Evolutionary conservation across 2,113 vertebrate genomes (phyloP), one percentile per base, ranked within the genome.

Genomic region (Casuarius casuarius): DNA sequence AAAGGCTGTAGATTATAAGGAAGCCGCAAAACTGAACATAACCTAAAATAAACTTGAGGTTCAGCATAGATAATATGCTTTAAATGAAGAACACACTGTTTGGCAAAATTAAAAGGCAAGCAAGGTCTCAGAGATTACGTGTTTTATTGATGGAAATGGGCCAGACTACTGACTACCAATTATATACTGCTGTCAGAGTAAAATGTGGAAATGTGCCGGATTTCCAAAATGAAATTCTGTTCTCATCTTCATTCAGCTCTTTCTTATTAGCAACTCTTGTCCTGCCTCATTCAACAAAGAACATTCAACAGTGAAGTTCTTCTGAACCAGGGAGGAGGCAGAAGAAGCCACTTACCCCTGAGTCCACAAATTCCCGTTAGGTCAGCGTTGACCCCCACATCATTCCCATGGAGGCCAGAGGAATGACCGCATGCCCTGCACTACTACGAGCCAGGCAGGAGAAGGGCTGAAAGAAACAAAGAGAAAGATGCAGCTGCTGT

Each of bases 1-100:
- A 96, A 96, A 96, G 71, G 70, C 92, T 46, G n/a, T 89, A 96
- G 89, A 94, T 97, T 95, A 94, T 92, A 95, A 96, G 91, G 91
- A 94, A 96, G 87, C 58, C 78, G 79, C 81, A 87, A 91, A 95
- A 85, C 84, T 85, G 88, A 94, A 87, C 87, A 62, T 38, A 79
- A 72, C 78, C 91, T 89, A 97, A 97, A 95, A 95, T 97, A 97
- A 93, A 91, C 86, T 94, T 86, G 74, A 94, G 81, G 81, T 95
- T 97, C 89, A 89, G 89, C 95, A 92, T 25, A 94, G 87, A 95
- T 96, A 97, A 96, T 92, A 59, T 76, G 71, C 94, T 89, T 97
- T 89, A 91, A 95, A 94, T 96, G 77, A 92, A 87, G 81, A 92
- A 59, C 3, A 79, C 87, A 79, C 49, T 16, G 74, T 92, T 73